phyloP scores from a whole-genome alignment of 2,113 vertebrate genomes.

The Catharus minimus region DNA sequence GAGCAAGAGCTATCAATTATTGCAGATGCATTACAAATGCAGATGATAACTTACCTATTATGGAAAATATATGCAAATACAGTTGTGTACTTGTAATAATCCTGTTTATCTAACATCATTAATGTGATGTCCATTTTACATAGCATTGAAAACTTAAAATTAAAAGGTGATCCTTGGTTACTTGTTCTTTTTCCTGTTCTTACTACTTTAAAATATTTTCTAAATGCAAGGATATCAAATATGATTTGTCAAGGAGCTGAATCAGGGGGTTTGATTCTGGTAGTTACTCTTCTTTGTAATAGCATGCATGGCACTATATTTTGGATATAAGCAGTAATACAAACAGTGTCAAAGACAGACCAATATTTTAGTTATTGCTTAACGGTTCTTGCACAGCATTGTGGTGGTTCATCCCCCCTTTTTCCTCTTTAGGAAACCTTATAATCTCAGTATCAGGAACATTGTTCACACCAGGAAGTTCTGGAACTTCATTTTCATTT shows the following conservation, averaged over 20 bases:
- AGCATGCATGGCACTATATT: not conserved
- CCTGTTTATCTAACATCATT: not conserved
- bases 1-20: not conserved
- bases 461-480: not conserved
- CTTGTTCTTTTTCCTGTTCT: not conserved
- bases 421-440: not conserved
- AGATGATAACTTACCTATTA: not conserved
- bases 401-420: fast-evolving
- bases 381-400: not conserved
- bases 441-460: not conserved
- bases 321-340: not conserved
- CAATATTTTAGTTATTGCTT: not conserved
- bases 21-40: not conserved
- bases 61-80: not conserved
- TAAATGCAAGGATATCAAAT: not conserved
- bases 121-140: not conserved
- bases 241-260: not conserved
- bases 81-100: not conserved
- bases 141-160: not conserved
- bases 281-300: not conserved
- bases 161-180: not conserved
- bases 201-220: not conserved
- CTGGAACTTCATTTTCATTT: not conserved
- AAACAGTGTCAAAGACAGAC: not conserved
- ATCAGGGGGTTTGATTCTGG: not conserved